Conservation (phyloP, 2,888 invertebrate species). For the Synanthedon myopaeformis region DNA sequence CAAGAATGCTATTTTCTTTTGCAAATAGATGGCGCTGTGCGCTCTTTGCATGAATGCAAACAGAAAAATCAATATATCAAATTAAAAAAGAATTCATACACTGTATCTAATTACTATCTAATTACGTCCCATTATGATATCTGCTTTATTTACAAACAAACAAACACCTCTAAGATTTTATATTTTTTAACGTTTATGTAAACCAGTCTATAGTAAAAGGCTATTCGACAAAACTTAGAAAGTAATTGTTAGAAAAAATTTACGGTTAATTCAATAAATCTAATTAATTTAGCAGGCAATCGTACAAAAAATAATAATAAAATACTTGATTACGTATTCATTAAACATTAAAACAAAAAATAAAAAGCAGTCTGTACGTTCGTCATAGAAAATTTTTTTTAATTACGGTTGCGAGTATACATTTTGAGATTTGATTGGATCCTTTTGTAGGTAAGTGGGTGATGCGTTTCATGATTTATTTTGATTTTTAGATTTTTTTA, state of each 20-base stretch:
- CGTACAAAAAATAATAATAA: conserved; percentile 10
- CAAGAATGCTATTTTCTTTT: too few relatives aligned
- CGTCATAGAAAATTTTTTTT: not conserved
- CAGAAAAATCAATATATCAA: too few relatives aligned
- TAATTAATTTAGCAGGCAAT: conserved; percentile 62
- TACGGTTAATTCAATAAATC: conserved; percentile 14
- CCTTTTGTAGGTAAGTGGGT: too few relatives aligned
- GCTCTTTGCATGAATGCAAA: too few relatives aligned
- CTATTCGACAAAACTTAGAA: conserved; percentile 57
- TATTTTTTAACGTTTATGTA: conserved; percentile 60
- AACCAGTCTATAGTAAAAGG: conserved; percentile 70
- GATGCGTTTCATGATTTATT: not conserved
- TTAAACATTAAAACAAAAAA: conserved; percentile 7
- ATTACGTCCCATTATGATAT: too few relatives aligned
- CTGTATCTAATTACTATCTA: too few relatives aligned
- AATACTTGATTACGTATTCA: conserved; percentile 4
- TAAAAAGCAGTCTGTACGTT: conserved; percentile 4
- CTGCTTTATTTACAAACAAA: not conserved
- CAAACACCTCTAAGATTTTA: conserved; percentile 1
- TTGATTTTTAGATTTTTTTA: not conserved
- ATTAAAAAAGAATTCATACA: too few relatives aligned
- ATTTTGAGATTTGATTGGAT: not conserved
- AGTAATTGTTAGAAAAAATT: conserved; percentile 60
- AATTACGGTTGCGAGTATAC: not conserved
- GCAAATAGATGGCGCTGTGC: too few relatives aligned